A percentile compares a stretch with the other conserved stretches of the same genome.
Conservation (phyloP, 2,113 vertebrate genomes). For the Tragelaphus strepsiceros region DNA sequence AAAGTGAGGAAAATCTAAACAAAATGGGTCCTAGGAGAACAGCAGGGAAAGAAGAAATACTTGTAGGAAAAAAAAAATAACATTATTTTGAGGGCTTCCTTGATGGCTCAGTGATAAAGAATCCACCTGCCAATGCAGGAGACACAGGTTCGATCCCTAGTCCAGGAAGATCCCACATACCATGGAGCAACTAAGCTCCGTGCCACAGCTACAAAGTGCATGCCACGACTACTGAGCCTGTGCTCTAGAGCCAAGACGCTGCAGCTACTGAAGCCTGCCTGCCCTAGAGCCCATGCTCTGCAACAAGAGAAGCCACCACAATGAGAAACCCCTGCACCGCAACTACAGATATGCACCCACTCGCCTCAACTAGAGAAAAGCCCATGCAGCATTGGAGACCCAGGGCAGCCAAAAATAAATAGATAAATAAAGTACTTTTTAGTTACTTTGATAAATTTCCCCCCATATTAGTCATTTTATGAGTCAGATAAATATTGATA, state of each 20-base stretch:
- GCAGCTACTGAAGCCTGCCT: accelerated
- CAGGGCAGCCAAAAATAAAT: not conserved
- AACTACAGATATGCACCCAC: accelerated
- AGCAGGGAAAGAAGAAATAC: not conserved
- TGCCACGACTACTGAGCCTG: not conserved
- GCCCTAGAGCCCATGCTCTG: not conserved
- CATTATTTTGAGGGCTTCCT: not conserved
- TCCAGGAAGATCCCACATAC: not conserved
- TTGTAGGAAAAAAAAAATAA: not conserved
- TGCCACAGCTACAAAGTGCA: accelerated
- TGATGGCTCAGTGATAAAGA: not conserved
- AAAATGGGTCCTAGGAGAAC: not conserved
- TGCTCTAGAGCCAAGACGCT: not conserved
- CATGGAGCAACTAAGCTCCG: not conserved
- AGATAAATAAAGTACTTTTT: not conserved
- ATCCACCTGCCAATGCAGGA: not conserved
- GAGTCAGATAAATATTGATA: not conserved
- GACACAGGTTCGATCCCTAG: not conserved
- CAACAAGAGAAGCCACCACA: accelerated
- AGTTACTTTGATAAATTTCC: not conserved
- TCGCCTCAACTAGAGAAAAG: not conserved
- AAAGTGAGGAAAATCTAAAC: not conserved
- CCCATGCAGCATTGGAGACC: accelerated
- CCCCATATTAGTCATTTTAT: not conserved
- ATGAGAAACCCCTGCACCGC: accelerated